Percentiles rank a stretch among this genome's conserved stretches.
These are phyloP conservation scores for Melanotaenia boesemani DNA, from an alignment of 2,797 vertebrate species.

Conservation along the genomic window DNA sequence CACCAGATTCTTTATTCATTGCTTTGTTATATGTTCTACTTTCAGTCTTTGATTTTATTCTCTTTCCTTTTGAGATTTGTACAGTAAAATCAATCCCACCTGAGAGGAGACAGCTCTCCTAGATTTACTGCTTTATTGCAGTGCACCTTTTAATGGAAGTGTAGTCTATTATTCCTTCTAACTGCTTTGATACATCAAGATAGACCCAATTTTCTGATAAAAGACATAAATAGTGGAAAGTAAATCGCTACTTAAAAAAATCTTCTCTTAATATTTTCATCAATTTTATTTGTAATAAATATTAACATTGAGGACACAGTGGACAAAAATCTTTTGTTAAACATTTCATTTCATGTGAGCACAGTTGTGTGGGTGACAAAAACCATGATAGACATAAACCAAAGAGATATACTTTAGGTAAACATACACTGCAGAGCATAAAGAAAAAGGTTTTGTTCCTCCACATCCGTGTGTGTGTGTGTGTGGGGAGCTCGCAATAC, in stretches of 20 bases:
- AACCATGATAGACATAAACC: slow-evolving; percentile 24
- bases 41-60: slow-evolving; percentile 62
- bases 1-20: slow-evolving; percentile 46
- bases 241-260: neutral
- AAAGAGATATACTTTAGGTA: slow-evolving; percentile 45
- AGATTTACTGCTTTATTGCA: slow-evolving; percentile 43
- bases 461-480: neutral
- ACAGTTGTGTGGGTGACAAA: slow-evolving; percentile 45
- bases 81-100: slow-evolving; percentile 39
- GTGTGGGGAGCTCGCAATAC: slow-evolving; percentile 20
- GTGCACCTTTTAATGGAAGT: slow-evolving; percentile 15
- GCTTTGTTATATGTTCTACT: slow-evolving; percentile 61
- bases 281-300: slow-evolving; percentile 75
- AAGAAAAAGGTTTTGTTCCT: slow-evolving; percentile 14
- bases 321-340: slow-evolving; percentile 59
- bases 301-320: slow-evolving; percentile 63
- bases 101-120: slow-evolving; percentile 31
- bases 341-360: slow-evolving; percentile 51
- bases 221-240: slow-evolving; percentile 5
- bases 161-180: slow-evolving; percentile 36
- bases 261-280: slow-evolving; percentile 24
- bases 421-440: slow-evolving; percentile 40
- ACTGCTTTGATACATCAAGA: slow-evolving; percentile 21
- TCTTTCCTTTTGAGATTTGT: slow-evolving; percentile 64
- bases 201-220: slow-evolving; percentile 20